Conservation (phyloP, 2,113 vertebrate species). For the Amblyopsis rosae region DNA sequence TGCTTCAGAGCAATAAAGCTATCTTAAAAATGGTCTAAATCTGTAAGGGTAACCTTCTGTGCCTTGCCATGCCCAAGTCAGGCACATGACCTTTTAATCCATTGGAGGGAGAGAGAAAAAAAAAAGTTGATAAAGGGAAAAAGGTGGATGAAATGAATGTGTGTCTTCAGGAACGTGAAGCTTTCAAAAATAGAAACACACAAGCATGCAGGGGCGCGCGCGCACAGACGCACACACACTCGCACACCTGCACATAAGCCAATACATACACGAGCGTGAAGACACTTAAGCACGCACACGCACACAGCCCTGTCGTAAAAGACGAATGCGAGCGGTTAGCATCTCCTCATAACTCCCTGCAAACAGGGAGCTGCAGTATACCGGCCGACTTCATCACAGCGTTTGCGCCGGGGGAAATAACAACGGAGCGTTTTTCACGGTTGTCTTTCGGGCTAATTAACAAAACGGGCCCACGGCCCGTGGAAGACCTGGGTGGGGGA, state of each 20-base stretch:
- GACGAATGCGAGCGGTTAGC: conserved; percentile 51
- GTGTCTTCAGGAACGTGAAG: conserved; percentile 21
- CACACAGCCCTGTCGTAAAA: conserved; percentile 41
- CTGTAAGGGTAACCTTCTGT: conserved; percentile 33
- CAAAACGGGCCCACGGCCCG: conserved; percentile 65
- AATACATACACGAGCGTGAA: too few species aligned
- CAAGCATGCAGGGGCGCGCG: background rate
- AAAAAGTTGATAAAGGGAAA: conserved; percentile 35
- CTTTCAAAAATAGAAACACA: conserved; percentile 1
- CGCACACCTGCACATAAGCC: background rate
- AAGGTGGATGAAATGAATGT: conserved; percentile 31
- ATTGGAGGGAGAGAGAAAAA: conserved; percentile 8
- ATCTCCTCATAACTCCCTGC: conserved; percentile 58
- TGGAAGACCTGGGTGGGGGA: background rate
- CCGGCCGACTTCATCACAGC: conserved; percentile 56
- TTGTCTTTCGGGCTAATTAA: conserved; percentile 74
- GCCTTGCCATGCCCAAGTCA: conserved; percentile 20
- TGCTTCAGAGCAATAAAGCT: conserved; percentile 32
- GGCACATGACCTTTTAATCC: conserved; percentile 47
- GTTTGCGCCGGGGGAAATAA: conserved; percentile 68
- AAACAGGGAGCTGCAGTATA: conserved; percentile 42
- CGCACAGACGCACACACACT: conserved; percentile 3
- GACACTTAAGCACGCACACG: too few species aligned
- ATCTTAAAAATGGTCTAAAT: conserved; percentile 8
- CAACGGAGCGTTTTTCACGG: conserved; percentile 58